phyloP scores from a whole-genome alignment of 2,113 vertebrate genomes.

The Varanus komodoensis region DNA sequence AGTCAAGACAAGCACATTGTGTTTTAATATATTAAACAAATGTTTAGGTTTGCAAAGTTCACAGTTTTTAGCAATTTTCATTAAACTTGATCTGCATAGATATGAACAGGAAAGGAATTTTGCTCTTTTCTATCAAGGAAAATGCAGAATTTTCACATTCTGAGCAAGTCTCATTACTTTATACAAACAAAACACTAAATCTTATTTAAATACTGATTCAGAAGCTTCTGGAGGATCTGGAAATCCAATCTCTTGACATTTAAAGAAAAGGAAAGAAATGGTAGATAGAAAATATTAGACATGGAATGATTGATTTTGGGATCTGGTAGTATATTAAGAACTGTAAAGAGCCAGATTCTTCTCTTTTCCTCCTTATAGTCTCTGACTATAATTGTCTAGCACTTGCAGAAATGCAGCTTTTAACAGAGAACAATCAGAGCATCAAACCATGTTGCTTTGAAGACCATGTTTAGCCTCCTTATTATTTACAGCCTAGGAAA shows the following conservation, averaged over 20 bases:
- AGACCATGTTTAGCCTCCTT: neutral
- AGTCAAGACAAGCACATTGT: neutral
- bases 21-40: constrained; percentile 36
- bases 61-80: neutral
- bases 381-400: neutral
- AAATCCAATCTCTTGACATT: constrained; percentile 33
- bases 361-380: neutral
- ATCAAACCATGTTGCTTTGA: neutral
- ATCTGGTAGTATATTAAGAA: neutral
- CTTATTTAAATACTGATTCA: neutral
- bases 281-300: constrained; percentile 25
- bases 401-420: neutral
- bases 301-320: constrained; percentile 40
- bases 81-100: neutral
- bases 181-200: neutral
- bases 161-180: constrained; percentile 26
- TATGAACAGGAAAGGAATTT: constrained; percentile 32
- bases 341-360: neutral
- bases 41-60: neutral
- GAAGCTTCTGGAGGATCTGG: neutral
- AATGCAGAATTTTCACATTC: constrained; percentile 32
- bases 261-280: constrained; percentile 36
- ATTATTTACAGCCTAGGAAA: neutral
- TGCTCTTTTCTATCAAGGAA: neutral
- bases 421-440: neutral